Conservation (phyloP, 2,888 invertebrate species). For the Amiota minor region DNA sequence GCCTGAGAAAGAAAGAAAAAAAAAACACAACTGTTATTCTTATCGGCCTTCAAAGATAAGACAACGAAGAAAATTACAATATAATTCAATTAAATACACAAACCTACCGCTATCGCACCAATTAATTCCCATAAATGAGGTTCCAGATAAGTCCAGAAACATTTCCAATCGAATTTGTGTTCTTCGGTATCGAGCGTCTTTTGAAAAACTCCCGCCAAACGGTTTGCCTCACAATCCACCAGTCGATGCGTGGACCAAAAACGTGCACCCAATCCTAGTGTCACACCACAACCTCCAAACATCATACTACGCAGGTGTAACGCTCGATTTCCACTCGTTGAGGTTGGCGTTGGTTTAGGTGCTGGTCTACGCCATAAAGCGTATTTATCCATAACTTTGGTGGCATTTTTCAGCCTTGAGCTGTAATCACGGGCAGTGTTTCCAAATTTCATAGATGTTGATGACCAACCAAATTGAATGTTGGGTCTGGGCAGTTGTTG, state of each 20-base stretch:
- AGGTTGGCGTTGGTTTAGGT: not conserved
- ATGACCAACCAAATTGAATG: not conserved
- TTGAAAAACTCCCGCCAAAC: constrained; percentile 64
- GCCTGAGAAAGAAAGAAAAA: constrained; percentile 77
- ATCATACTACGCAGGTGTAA: constrained; percentile 57
- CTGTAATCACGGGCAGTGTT: constrained; percentile 27
- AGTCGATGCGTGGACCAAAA: constrained; percentile 46
- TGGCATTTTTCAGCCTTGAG: constrained; percentile 50
- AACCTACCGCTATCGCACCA: constrained; percentile 82
- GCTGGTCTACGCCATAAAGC: constrained; percentile 11
- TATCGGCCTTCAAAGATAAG: not conserved
- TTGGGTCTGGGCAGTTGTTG: constrained; percentile 45
- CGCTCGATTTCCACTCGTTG: constrained; percentile 36
- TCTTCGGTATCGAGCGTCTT: constrained; percentile 74
- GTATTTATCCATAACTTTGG: constrained; percentile 49
- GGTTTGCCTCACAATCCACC: constrained; percentile 67
- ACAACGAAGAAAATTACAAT: not conserved
- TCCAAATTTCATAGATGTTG: constrained; percentile 33
- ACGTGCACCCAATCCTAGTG: constrained; percentile 60
- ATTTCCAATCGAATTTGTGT: constrained; percentile 84
- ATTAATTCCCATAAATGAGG: constrained; percentile 85
- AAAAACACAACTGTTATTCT: not conserved
- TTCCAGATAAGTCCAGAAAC: constrained; percentile 81
- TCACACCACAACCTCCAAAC: constrained; percentile 62
- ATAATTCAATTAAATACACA: constrained; percentile 2